Conservation (phyloP, 2,797 vertebrate species). For the Anabacerthia variegaticeps region DNA sequence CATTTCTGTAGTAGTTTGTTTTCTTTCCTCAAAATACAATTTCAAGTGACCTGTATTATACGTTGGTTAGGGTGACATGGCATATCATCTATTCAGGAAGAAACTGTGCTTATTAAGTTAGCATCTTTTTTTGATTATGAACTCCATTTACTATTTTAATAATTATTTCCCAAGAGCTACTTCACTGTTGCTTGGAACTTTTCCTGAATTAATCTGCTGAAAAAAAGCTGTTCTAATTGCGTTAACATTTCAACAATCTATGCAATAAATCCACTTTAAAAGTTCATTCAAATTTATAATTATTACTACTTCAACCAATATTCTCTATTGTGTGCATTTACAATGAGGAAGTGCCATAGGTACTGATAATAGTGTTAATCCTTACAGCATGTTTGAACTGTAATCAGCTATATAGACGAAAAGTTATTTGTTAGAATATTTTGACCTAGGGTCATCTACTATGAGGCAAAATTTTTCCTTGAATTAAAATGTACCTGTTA, state of each 20-base stretch:
- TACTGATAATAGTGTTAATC: background rate
- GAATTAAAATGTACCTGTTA: background rate
- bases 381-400: background rate
- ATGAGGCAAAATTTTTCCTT: background rate
- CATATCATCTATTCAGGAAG: background rate
- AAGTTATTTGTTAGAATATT: background rate
- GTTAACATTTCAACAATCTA: slow-evolving; percentile 8
- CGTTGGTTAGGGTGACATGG: background rate
- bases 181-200: background rate
- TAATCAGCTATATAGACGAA: background rate
- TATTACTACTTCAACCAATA: slow-evolving; percentile 4
- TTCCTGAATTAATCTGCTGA: slow-evolving; percentile 14
- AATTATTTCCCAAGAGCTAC: slow-evolving; percentile 49
- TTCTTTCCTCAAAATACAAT: background rate
- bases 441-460: background rate
- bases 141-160: background rate
- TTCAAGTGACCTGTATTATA: slow-evolving; percentile 10
- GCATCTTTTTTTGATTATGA: slow-evolving; percentile 25
- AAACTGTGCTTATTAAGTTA: slow-evolving; percentile 21
- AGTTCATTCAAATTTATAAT: slow-evolving; percentile 41
- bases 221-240: background rate
- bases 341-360: background rate
- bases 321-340: background rate
- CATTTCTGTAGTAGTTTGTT: background rate
- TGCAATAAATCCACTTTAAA: slow-evolving; percentile 5